A percentile compares a stretch with the other conserved stretches of the same genome.
Evolutionary conservation across 2,113 vertebrate genomes (phyloP).

Genomic region (Rynchops niger): DNA sequence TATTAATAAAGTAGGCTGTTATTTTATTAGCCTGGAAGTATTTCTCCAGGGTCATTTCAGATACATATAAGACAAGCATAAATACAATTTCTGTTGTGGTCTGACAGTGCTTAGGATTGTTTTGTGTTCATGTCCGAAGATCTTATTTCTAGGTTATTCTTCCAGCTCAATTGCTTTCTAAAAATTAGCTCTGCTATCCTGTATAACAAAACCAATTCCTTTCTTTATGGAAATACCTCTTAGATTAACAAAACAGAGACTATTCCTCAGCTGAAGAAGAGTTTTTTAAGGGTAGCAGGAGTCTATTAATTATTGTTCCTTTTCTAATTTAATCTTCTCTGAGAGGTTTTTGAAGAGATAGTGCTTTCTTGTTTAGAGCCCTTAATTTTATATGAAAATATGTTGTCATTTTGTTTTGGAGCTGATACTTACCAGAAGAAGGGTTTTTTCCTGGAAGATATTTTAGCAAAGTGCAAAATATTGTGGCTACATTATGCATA

Average conservation of each 20-base stretch:
- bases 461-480: not conserved
- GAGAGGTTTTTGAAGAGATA: not conserved
- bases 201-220: not conserved
- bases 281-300: not conserved
- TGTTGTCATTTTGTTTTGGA: not conserved
- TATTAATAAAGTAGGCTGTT: not conserved
- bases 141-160: not conserved
- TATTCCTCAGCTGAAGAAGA: not conserved
- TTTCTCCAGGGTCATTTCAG: not conserved
- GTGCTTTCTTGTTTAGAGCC: not conserved
- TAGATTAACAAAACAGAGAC: not conserved
- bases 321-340: not conserved
- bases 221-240: not conserved
- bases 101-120: not conserved
- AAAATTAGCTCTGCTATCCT: not conserved
- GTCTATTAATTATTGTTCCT: not conserved
- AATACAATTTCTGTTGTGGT: not conserved
- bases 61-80: not conserved
- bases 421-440: not conserved
- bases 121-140: not conserved
- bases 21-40: not conserved
- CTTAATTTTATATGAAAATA: not conserved
- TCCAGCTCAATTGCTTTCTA: not conserved
- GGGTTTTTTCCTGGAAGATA: not conserved
- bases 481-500: not conserved